Evolutionary conservation across 2,113 vertebrate species (phyloP).

Genomic region (Orthochromis malagaraziensis): DNA sequence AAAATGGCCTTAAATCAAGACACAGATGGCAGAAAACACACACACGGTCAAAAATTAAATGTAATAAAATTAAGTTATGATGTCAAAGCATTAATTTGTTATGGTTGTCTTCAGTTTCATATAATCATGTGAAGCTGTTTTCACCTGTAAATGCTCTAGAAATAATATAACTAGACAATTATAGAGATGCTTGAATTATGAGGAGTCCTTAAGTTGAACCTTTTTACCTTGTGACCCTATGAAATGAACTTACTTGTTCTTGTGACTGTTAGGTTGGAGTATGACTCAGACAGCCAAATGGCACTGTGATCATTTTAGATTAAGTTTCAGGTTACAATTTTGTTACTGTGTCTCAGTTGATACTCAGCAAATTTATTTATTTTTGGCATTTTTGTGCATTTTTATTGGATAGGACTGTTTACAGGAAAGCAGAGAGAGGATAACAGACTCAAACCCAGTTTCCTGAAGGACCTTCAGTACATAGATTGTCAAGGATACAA

Average conservation of each 20-base stretch:
- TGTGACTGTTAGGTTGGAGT: neutral
- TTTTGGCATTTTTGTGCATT: neutral
- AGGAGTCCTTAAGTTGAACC: neutral
- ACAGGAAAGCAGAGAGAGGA: neutral
- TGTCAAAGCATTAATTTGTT: neutral
- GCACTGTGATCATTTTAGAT: neutral
- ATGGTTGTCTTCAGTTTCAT: neutral
- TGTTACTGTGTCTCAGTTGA: neutral
- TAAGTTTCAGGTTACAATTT: neutral
- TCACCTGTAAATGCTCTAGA: neutral
- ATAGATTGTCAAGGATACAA: neutral
- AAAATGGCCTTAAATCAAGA: neutral
- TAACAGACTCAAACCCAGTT: neutral
- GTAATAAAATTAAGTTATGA: neutral
- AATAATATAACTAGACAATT: neutral
- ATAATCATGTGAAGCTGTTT: neutral
- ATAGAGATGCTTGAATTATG: neutral
- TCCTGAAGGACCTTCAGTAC: neutral
- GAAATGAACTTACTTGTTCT: neutral
- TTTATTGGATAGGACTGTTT: neutral
- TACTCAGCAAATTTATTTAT: neutral
- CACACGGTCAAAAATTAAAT: neutral
- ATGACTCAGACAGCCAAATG: neutral
- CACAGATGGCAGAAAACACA: neutral
- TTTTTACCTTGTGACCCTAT: neutral